These are phyloP conservation scores for Andrena praecox DNA, from an alignment of 2,888 invertebrate species.

Conservation along the genomic window DNA sequence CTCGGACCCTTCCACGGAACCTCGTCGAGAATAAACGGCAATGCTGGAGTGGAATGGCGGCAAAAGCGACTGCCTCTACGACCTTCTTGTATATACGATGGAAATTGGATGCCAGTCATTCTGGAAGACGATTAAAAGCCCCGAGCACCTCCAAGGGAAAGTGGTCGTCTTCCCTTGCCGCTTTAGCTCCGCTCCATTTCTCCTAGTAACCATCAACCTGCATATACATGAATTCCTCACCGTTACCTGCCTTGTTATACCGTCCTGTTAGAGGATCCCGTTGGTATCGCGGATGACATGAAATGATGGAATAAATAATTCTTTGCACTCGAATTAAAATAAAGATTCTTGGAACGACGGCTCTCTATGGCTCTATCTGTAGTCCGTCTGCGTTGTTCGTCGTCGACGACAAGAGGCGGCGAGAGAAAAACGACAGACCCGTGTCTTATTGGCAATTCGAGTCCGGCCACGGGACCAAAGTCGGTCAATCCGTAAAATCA, in stretches of 20 bases:
- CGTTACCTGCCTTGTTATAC: too few relatives aligned
- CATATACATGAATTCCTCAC: constrained; percentile 1
- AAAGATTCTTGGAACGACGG: background rate
- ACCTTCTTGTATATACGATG: constrained; percentile 26
- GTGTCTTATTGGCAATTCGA: constrained; percentile 65
- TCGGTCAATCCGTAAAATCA: constrained; percentile 64
- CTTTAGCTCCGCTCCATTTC: constrained; percentile 1
- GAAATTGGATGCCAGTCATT: constrained; percentile 52
- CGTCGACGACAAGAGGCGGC: background rate
- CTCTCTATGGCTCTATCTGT: constrained; percentile 29
- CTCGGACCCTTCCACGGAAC: constrained; percentile 27
- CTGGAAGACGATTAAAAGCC: constrained; percentile 36
- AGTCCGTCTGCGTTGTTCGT: constrained; percentile 26
- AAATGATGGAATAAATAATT: too few relatives aligned
- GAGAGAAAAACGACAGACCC: constrained; percentile 12
- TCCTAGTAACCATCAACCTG: constrained; percentile 4
- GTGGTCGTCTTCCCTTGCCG: background rate
- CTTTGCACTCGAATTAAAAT: too few relatives aligned
- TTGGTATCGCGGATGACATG: too few relatives aligned
- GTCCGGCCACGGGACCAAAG: constrained; percentile 56
- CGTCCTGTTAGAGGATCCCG: too few relatives aligned
- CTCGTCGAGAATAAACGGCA: constrained; percentile 11
- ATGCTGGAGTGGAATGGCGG: background rate
- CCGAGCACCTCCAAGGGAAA: background rate
- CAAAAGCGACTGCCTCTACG: constrained; percentile 27